Evolutionary conservation across 92 coral and sea anemone species (phyloP).

Genomic region (Umimayanthus kanabou): DNA sequence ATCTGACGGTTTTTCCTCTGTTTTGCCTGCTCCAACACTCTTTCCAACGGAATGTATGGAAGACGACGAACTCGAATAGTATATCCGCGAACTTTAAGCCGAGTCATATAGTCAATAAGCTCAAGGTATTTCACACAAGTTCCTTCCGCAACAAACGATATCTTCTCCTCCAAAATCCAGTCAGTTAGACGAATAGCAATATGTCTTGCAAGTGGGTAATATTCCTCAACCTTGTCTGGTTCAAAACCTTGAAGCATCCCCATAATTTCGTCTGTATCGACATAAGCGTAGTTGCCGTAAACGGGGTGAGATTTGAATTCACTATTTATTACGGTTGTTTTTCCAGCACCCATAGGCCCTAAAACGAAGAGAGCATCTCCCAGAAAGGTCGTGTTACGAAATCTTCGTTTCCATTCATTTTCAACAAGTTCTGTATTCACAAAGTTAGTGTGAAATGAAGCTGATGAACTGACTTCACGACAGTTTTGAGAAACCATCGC

Average conservation of each 20-base stretch:
- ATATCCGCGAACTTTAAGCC: slow-evolving; percentile 85
- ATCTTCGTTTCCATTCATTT: slow-evolving; percentile 79
- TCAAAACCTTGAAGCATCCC: slow-evolving; percentile 85
- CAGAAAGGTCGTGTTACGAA: slow-evolving; percentile 68
- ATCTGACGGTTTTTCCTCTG: slow-evolving; percentile 80
- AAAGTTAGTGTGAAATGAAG: neutral
- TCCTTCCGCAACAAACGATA: slow-evolving; percentile 95
- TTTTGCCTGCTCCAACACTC: slow-evolving; percentile 75
- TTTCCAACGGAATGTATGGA: slow-evolving; percentile 65
- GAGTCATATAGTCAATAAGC: slow-evolving; percentile 85
- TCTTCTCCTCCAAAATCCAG: slow-evolving; percentile 93
- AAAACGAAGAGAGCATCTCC: slow-evolving; percentile 93
- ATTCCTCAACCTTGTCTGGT: slow-evolving; percentile 86
- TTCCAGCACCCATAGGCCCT: slow-evolving; percentile 99
- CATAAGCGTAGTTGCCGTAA: slow-evolving; percentile 85
- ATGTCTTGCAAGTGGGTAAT: slow-evolving; percentile 87
- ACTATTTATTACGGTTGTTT: slow-evolving; percentile 84
- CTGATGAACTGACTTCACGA: slow-evolving; percentile 4
- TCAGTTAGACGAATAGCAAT: slow-evolving; percentile 93
- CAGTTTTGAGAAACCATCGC: neutral
- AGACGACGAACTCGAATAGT: slow-evolving; percentile 78
- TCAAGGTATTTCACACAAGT: slow-evolving; percentile 94
- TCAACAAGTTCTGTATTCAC: slow-evolving; percentile 74
- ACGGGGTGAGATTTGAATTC: slow-evolving; percentile 79
- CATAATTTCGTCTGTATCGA: slow-evolving; percentile 98